phyloP scores from a whole-genome alignment of 2,113 vertebrate genomes.

The Lutjanus erythropterus region DNA sequence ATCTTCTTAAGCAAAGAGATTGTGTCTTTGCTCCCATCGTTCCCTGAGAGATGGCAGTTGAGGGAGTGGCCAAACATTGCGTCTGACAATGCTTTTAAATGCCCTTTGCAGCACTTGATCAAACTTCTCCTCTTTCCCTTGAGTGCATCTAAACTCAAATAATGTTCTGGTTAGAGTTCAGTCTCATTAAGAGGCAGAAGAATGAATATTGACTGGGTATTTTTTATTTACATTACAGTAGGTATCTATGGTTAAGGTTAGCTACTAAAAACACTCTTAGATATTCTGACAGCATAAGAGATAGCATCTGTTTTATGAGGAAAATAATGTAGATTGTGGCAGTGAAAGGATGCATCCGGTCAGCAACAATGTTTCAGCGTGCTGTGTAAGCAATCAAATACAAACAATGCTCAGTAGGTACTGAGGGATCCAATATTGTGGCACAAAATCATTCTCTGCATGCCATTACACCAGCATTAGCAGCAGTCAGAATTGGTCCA shows the following conservation, averaged over 20 bases:
- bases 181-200: not conserved
- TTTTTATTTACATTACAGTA: not conserved
- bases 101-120: not conserved
- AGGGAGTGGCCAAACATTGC: not conserved
- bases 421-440: slow-evolving; percentile 22
- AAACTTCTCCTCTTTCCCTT: not conserved
- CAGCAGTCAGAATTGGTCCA: slow-evolving; percentile 1
- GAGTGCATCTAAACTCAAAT: not conserved
- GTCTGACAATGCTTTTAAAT: not conserved
- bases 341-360: slow-evolving; percentile 40
- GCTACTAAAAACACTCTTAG: not conserved
- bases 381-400: slow-evolving; percentile 40
- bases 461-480: not conserved
- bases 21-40: not conserved
- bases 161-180: not conserved
- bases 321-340: slow-evolving; percentile 32
- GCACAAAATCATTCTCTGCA: slow-evolving; percentile 19
- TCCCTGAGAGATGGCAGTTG: not conserved
- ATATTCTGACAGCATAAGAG: too few relatives aligned
- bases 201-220: not conserved
- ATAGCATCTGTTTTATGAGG: slow-evolving; percentile 25
- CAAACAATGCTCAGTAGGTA: slow-evolving; percentile 46
- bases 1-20: not conserved
- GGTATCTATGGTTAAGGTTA: not conserved
- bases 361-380: slow-evolving; percentile 40